Evolutionary conservation across 2,797 vertebrate species (phyloP).

Genomic region (Tokudaia tokunoshimensis): DNA sequence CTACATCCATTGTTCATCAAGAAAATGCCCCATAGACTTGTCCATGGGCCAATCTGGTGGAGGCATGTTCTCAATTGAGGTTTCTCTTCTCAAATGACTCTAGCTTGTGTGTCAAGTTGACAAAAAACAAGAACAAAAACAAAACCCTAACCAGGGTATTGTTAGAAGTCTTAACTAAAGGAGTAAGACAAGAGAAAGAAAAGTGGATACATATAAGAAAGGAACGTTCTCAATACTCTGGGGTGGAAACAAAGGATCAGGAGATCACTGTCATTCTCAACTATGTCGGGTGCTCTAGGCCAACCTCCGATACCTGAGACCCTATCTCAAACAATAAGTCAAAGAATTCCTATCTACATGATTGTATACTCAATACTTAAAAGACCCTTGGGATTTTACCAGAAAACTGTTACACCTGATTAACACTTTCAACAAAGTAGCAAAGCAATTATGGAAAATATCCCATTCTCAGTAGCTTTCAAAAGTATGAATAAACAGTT

Average conservation of each 20-base stretch:
- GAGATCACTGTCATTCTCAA: not conserved
- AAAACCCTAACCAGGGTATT: not conserved
- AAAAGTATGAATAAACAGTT: too few species aligned
- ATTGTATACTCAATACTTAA: too few species aligned
- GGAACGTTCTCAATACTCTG: not conserved
- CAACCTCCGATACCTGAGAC: not conserved
- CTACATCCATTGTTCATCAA: not conserved
- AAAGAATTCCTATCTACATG: not conserved
- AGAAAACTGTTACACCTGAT: not conserved
- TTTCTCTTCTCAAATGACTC: not conserved
- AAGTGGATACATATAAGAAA: not conserved
- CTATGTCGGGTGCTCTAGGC: not conserved
- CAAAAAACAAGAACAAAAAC: not conserved
- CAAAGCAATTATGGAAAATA: not conserved
- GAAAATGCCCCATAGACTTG: not conserved
- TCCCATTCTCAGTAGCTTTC: not conserved
- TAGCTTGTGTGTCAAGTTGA: not conserved
- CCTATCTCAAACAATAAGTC: not conserved
- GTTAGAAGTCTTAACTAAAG: not conserved
- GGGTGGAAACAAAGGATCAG: not conserved
- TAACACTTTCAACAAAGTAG: not conserved
- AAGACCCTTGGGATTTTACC: not conserved
- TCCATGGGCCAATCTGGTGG: not conserved
- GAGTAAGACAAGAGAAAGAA: not conserved
- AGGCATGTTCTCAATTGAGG: not conserved